Evolutionary conservation across 2,797 vertebrate species (phyloP).

Genomic region (Ceryle rudis): DNA sequence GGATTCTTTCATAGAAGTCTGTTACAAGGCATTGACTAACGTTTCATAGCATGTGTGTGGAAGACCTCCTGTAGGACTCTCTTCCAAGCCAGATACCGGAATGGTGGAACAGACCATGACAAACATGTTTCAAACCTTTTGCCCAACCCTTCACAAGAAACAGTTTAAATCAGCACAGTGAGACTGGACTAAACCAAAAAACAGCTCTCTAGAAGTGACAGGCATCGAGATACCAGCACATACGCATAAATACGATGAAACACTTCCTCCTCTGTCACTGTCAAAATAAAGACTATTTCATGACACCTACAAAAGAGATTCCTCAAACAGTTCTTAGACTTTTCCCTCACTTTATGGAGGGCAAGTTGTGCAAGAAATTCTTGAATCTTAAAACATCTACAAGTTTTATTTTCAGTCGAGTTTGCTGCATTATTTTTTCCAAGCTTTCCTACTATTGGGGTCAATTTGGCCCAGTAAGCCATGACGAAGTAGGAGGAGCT

Average conservation of each 20-base stretch:
- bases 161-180: not conserved
- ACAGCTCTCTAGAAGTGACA: constrained; percentile 14
- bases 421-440: not conserved
- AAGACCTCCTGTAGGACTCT: not conserved
- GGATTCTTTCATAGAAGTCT: not conserved
- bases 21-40: not conserved
- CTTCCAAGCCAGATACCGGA: not conserved
- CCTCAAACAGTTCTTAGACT: constrained; percentile 49
- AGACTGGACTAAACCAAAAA: constrained; percentile 12
- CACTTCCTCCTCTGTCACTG: constrained; percentile 28
- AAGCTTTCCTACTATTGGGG: too few relatives aligned
- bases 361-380: constrained; percentile 28
- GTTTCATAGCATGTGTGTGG: not conserved
- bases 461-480: constrained; percentile 13
- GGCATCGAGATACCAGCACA: constrained; percentile 30
- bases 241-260: constrained; percentile 28
- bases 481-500: constrained; percentile 54
- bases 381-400: constrained; percentile 19
- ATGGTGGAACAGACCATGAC: too few relatives aligned
- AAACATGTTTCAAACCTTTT: not conserved
- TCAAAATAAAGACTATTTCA: constrained; percentile 50
- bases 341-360: not conserved
- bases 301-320: constrained; percentile 49
- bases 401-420: constrained; percentile 44
- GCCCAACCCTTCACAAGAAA: not conserved